Evolutionary conservation across 2,888 invertebrate genomes (phyloP), one percentile per base, ranked within the genome.

Genomic region (Agonopterix alstromeriana): DNA sequence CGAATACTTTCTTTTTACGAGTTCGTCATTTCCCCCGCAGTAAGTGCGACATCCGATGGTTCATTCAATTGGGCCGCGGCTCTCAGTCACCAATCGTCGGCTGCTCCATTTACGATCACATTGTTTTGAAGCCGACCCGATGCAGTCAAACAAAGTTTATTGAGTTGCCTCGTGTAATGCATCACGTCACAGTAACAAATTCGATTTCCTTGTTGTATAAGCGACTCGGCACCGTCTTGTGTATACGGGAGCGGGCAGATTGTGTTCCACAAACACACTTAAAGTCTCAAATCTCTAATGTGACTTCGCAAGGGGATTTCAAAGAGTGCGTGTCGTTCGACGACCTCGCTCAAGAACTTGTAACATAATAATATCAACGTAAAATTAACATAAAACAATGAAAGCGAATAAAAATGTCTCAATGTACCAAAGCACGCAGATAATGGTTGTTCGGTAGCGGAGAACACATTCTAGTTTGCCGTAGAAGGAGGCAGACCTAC

Each of bases 401-500:
- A 73, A 76, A 71, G 67, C 60, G 61, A 72, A 72, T 70, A 76
- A 77, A 71, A 78, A 71, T 77, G 69, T 74, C 61, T 76, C 65
- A 73, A 75, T 77, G 74, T 63, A 65, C 64, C 62, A 62, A 69
- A 76, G 70, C 65, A 27, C 58, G 67, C 65, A 65, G 70, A 27
- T 71, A n/a, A 42, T 42, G 8, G 61, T 17, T 9, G 61, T 65
- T 17, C 50, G 56, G 67, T 66, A 58, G 71, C 58, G 60, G 61
- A 56, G 63, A 70, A 65, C 66, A 65, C 64, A 77, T 73, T 76
- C 81, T 77, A 77, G 80, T 82, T 79, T 73, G 66, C 86, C 84
- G 64, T 81, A 84, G 74, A 86, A 69, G 84, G 84, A 74, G 73
- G 67, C 66, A 76, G 79, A 80, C 77, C 77, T 80, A 65, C 72